phyloP scores from a whole-genome alignment of 2,113 vertebrate species.

The Sitta europaea region DNA sequence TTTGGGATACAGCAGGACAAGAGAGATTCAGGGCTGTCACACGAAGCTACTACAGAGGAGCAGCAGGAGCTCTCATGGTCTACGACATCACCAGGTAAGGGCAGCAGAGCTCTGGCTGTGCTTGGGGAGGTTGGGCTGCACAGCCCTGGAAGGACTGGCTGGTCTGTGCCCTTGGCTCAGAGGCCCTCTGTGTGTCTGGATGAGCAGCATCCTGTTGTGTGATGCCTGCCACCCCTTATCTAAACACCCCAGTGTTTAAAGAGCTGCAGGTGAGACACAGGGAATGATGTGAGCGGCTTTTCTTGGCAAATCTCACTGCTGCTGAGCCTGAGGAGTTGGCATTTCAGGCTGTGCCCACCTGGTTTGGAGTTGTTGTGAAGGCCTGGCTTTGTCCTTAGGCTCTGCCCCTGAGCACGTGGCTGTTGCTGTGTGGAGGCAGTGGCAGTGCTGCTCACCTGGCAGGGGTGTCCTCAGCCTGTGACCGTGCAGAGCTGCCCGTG shows the following conservation, averaged over 20 bases:
- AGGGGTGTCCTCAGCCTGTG: rapidly evolving
- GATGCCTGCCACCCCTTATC: background rate
- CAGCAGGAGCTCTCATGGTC: slow-evolving; percentile 96
- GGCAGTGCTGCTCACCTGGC: background rate
- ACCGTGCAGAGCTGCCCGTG: rapidly evolving
- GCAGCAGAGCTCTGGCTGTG: background rate
- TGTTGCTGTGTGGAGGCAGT: background rate
- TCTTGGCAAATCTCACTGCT: background rate
- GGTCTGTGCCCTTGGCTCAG: background rate
- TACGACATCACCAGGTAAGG: slow-evolving; percentile 98
- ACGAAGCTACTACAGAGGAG: slow-evolving; percentile 95
- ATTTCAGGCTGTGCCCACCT: background rate
- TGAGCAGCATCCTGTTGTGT: background rate
- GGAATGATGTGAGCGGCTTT: background rate
- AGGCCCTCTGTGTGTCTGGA: background rate
- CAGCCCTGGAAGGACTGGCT: rapidly evolving
- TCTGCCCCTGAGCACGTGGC: rapidly evolving
- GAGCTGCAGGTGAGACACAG: background rate
- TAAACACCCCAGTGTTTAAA: background rate
- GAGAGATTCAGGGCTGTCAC: slow-evolving; percentile 96
- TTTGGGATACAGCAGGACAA: slow-evolving; percentile 98
- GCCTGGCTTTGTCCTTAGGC: background rate
- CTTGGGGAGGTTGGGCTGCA: rapidly evolving
- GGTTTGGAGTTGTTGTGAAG: background rate
- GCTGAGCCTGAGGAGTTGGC: background rate